These are phyloP conservation scores for Naja naja DNA, from an alignment of 2,113 vertebrate genomes.

Conservation along the genomic window DNA sequence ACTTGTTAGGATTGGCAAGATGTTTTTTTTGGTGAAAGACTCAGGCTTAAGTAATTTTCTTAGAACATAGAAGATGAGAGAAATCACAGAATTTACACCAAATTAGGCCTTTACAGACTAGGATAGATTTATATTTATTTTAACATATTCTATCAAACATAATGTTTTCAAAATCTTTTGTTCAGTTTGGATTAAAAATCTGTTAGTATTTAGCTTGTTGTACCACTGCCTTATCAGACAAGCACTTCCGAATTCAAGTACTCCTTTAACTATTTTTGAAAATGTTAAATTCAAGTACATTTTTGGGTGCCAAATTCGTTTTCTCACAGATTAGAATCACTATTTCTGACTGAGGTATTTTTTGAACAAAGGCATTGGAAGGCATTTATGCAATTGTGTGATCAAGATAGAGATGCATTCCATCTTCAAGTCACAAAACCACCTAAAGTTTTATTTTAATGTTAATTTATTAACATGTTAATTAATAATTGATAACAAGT, in stretches of 20 bases:
- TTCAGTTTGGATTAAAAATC: not conserved
- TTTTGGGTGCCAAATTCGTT: not conserved
- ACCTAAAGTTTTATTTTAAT: not conserved
- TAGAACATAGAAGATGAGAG: not conserved
- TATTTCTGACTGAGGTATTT: not conserved
- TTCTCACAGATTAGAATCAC: conserved; percentile 14
- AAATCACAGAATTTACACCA: not conserved
- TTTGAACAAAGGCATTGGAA: not conserved
- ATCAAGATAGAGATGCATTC: not conserved
- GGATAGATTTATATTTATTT: not conserved
- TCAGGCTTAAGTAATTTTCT: not conserved
- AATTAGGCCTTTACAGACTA: not conserved
- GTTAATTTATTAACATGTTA: not conserved
- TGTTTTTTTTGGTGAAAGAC: not conserved
- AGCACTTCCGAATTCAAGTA: not conserved
- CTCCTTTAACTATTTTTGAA: not conserved
- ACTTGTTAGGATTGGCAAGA: not conserved
- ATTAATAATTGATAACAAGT: not conserved
- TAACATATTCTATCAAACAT: not conserved
- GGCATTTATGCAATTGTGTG: not conserved
- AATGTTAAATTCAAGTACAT: not conserved
- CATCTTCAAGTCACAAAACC: not conserved
- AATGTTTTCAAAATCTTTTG: not conserved
- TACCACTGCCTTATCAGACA: not conserved
- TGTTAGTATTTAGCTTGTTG: not conserved